Conservation (phyloP, 2,113 vertebrate genomes). For the Microtus oregoni region DNA sequence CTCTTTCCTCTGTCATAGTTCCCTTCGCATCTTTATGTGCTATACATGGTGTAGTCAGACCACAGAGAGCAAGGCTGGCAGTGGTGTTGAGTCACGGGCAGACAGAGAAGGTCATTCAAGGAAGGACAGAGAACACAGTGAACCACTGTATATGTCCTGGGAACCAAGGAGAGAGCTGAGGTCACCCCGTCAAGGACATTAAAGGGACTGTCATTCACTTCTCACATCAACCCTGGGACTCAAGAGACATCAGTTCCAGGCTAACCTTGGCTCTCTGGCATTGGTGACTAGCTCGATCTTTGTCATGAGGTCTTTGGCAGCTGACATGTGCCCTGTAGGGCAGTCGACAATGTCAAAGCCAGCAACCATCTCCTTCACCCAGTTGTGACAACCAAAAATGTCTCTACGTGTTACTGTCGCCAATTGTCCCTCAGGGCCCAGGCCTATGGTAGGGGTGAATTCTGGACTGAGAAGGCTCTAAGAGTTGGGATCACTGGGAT, state of each 20-base stretch:
- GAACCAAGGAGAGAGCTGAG: not conserved
- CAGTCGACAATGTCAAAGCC: not conserved
- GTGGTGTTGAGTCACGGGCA: not conserved
- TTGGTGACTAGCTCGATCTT: not conserved
- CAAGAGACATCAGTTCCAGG: not conserved
- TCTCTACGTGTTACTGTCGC: not conserved
- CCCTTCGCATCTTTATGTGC: not conserved
- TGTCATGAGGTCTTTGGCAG: too few relatives aligned
- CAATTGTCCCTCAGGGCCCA: not conserved
- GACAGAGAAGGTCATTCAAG: not conserved
- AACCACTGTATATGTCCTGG: not conserved
- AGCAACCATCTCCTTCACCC: not conserved
- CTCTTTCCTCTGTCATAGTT: not conserved
- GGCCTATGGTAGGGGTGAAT: not conserved
- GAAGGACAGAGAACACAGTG: not conserved
- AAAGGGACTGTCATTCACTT: not conserved
- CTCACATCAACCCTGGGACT: not conserved
- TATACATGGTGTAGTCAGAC: too few relatives aligned
- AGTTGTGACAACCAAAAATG: not conserved
- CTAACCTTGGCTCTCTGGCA: not conserved
- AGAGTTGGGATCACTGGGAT: not conserved
- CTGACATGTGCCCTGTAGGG: not conserved
- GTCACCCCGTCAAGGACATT: not conserved
- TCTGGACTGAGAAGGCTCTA: not conserved
- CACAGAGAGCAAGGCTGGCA: not conserved